Conservation (phyloP, 2,113 vertebrate species). For the Dicrurus megarhynchus region DNA sequence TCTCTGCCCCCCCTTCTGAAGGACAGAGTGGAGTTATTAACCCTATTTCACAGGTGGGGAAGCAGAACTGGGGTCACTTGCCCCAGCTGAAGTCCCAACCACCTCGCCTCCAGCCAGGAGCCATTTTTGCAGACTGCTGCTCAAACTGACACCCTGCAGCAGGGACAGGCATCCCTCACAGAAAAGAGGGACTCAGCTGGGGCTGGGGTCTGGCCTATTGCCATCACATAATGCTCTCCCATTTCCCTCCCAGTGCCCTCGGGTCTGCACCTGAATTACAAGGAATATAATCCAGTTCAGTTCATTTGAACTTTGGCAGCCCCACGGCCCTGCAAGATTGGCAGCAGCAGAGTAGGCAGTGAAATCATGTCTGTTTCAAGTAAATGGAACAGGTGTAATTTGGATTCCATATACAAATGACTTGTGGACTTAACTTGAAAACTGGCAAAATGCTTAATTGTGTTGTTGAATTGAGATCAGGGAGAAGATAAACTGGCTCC, state of each 20-base stretch:
- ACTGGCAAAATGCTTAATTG: not conserved
- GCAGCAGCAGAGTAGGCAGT: not conserved
- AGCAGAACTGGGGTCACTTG: not conserved
- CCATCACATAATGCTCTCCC: not conserved
- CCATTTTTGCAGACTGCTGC: not conserved
- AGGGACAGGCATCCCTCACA: not conserved
- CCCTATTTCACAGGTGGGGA: not conserved
- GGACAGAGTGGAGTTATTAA: not conserved
- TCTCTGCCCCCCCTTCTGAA: not conserved
- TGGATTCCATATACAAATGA: not conserved
- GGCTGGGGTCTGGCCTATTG: not conserved
- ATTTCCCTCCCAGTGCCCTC: not conserved
- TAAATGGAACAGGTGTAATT: not conserved
- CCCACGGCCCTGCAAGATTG: accelerated
- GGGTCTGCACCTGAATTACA: not conserved
- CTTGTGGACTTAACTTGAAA: not conserved
- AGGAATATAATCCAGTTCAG: not conserved
- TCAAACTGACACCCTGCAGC: accelerated
- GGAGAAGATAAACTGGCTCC: not conserved
- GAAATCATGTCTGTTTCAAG: not conserved
- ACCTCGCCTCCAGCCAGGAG: accelerated
- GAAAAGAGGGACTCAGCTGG: not conserved
- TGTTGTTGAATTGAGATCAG: not conserved
- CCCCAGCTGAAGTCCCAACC: not conserved
- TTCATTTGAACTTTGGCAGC: not conserved